Evolutionary conservation across 2,888 invertebrate species (phyloP), one percentile per base, ranked within the genome.

Genomic region (Agrilus mali): DNA sequence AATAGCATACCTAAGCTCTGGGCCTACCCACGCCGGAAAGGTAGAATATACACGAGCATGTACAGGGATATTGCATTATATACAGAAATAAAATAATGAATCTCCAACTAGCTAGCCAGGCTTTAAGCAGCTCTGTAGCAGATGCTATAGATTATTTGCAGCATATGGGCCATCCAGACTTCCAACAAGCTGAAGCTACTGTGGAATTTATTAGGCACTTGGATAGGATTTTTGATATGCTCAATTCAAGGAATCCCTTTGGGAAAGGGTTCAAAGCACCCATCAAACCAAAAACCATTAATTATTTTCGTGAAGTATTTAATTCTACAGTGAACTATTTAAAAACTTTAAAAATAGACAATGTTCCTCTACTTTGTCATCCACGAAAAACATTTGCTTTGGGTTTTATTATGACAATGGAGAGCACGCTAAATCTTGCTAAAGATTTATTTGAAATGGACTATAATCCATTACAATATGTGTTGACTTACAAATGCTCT

Each of bases 51-150:
- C n/a, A n/a, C n/a, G n/a, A n/a, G n/a, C n/a, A n/a, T n/a, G n/a
- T n/a, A n/a, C n/a, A n/a, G n/a, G n/a, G n/a, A 8, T n/a, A 13
- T n/a, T n/a, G n/a, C n/a, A 17, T 37, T 37, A 37, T 22, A 22
- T 37, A 31, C 32, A 40, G 17, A 41, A 44, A 44, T 27, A 44
- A 44, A 37, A 33, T 41, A 10, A 44, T 41, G 44, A 44, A 44
- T 22, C 40, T 56, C 1, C 33, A 41, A 17, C 44, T 56, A n/a
- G 56, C 54, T 15, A 53, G 50, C 4, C 55, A 56, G 43, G 52
- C 54, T 15, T 36, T 56, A 1, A 55, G 53, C 40, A 43, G 40
- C 15, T 53, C 54, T 41, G 53, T 55, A 14, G 56, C 55, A 10
- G 55, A 56, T 49, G 43, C 50, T 3, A 46, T 53, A 33, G 44